phyloP scores from a whole-genome alignment of 2,888 invertebrate species.

The Stratiomys singularior region DNA sequence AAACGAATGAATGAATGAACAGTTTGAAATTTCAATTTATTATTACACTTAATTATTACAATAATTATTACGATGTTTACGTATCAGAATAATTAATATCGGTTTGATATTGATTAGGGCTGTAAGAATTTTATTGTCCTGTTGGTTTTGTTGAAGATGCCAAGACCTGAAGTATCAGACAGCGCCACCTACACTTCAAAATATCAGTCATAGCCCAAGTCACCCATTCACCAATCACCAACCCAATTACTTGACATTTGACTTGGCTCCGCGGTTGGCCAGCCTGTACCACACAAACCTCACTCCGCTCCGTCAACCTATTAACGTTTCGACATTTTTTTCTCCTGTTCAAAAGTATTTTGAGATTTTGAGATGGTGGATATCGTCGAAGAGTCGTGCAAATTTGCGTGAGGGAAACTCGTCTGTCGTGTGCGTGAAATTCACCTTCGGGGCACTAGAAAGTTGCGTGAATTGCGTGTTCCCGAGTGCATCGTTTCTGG shows the following conservation, averaged over 20 bases:
- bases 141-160: no score
- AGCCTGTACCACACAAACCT: not conserved
- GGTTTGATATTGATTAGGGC: no score
- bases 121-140: no score
- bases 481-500: not conserved
- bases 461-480: slow-evolving; percentile 1
- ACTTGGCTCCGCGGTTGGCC: not conserved
- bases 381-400: slow-evolving; percentile 36
- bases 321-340: slow-evolving; percentile 24
- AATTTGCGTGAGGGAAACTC: slow-evolving; percentile 31
- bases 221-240: slow-evolving; percentile 15
- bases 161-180: no score
- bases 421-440: slow-evolving; percentile 30
- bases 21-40: no score
- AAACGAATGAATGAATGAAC: no score
- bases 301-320: slow-evolving; percentile 11
- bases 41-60: no score
- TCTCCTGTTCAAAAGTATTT: slow-evolving; percentile 44
- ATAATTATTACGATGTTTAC: no score
- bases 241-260: slow-evolving; percentile 12
- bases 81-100: no score
- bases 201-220: not conserved
- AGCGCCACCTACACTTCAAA: not conserved
- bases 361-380: slow-evolving; percentile 46
- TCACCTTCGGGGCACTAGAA: not conserved